These are phyloP conservation scores for Papilio protenor DNA, from an alignment of 2,888 invertebrate species.

Conservation along the genomic window DNA sequence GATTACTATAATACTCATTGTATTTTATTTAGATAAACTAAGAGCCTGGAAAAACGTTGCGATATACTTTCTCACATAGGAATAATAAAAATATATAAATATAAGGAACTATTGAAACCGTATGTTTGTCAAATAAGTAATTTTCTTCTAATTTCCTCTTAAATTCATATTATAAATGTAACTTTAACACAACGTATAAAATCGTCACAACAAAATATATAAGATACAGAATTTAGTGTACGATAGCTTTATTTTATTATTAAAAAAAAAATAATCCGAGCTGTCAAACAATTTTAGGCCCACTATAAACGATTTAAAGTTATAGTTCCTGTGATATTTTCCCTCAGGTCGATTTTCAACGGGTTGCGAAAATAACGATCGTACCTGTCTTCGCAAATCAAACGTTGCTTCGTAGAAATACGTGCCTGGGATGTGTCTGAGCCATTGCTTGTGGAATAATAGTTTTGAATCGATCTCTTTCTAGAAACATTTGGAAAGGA, in stretches of 20 bases:
- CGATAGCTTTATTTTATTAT: no score
- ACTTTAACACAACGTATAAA: no score
- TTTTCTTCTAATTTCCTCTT: no score
- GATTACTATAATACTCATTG: background rate
- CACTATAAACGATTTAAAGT: constrained; percentile 10
- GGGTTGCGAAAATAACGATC: constrained; percentile 51
- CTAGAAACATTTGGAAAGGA: constrained; percentile 36
- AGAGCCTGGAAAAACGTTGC: background rate
- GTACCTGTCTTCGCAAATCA: constrained; percentile 59
- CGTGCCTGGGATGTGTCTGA: constrained; percentile 61
- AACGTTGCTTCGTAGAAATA: constrained; percentile 55
- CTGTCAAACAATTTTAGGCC: background rate
- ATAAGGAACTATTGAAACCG: no score
- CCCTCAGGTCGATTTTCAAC: constrained; percentile 48
- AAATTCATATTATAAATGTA: no score
- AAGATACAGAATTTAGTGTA: no score
- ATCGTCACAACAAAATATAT: no score
- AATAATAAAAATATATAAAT: background rate
- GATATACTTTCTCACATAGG: background rate
- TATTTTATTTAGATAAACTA: background rate
- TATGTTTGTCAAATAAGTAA: no score
- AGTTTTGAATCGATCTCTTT: constrained; percentile 44
- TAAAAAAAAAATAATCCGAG: no score
- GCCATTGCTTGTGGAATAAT: constrained; percentile 46
- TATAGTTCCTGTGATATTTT: constrained; percentile 30